These are phyloP conservation scores for Trichomalopsis sarcophagae DNA, from an alignment of 1,140 invertebrate species.

Conservation along the genomic window DNA sequence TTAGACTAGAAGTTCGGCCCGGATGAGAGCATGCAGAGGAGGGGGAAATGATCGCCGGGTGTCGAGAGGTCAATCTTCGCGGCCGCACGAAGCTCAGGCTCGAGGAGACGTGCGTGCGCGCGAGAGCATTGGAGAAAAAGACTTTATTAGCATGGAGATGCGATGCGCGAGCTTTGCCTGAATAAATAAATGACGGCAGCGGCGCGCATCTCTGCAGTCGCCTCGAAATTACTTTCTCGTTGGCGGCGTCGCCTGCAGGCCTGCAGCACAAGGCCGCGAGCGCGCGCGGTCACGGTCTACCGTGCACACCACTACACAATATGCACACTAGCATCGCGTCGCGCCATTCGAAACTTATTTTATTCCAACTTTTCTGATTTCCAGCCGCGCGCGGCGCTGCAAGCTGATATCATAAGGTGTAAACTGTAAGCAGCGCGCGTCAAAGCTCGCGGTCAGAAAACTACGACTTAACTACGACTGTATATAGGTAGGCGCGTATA, in stretches of 20 bases:
- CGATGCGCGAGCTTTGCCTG: slow-evolving; percentile 29
- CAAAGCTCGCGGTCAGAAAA: neutral
- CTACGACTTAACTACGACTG: no score
- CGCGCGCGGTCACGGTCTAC: no score
- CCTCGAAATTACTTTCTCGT: slow-evolving; percentile 33
- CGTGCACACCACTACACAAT: no score
- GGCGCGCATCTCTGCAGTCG: neutral
- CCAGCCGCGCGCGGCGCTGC: slow-evolving; percentile 45
- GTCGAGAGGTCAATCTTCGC: no score
- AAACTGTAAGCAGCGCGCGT: neutral
- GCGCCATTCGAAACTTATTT: slow-evolving; percentile 59
- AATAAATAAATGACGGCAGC: slow-evolving; percentile 58
- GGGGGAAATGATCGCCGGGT: no score
- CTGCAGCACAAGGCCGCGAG: neutral
- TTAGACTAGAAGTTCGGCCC: no score
- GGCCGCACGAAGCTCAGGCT: no score
- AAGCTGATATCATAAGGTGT: no score
- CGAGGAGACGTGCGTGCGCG: neutral
- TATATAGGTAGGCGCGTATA: no score
- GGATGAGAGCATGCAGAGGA: no score
- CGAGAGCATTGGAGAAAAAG: slow-evolving; percentile 21
- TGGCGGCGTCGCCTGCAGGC: neutral
- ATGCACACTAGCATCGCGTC: slow-evolving; percentile 14
- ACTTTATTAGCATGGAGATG: slow-evolving; percentile 59
- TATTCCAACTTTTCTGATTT: slow-evolving; percentile 62